Evolutionary conservation across 2,113 vertebrate species (phyloP).

Genomic region (Crotalus viridis): DNA sequence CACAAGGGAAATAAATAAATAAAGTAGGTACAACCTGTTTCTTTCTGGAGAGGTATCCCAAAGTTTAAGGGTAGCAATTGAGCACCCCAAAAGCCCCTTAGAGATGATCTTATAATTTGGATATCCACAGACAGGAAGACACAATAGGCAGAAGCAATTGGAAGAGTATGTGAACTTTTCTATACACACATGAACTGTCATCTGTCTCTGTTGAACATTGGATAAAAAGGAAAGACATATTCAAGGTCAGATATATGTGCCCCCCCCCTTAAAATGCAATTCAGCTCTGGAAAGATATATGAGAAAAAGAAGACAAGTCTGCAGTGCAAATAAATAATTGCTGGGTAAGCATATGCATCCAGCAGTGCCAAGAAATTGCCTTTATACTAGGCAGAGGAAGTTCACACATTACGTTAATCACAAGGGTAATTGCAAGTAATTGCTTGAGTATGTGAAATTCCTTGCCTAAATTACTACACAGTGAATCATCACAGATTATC

Average conservation of each 20-base stretch:
- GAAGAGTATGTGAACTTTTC: background rate
- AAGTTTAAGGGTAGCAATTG: background rate
- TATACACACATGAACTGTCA: background rate
- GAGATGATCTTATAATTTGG: background rate
- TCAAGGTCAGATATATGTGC: background rate
- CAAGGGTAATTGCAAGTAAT: constrained; percentile 18
- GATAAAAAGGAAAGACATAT: background rate
- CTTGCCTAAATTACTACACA: background rate
- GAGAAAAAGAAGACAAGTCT: constrained; percentile 8
- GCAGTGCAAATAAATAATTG: constrained; percentile 15
- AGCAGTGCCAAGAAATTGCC: constrained; percentile 18
- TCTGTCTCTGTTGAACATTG: background rate
- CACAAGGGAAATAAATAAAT: background rate
- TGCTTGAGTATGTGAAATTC: constrained; percentile 11
- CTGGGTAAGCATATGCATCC: constrained; percentile 16
- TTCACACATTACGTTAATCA: constrained; percentile 25
- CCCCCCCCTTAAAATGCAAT: background rate
- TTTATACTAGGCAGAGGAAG: background rate
- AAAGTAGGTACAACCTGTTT: background rate
- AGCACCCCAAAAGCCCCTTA: background rate
- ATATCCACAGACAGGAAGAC: background rate
- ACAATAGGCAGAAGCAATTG: background rate
- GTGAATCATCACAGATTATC: constrained; percentile 8
- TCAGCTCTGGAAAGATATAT: background rate
- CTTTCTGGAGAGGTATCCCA: background rate